Evolutionary conservation across 1,140 invertebrate genomes (phyloP).

Genomic region (Tetramorium alpestre): DNA sequence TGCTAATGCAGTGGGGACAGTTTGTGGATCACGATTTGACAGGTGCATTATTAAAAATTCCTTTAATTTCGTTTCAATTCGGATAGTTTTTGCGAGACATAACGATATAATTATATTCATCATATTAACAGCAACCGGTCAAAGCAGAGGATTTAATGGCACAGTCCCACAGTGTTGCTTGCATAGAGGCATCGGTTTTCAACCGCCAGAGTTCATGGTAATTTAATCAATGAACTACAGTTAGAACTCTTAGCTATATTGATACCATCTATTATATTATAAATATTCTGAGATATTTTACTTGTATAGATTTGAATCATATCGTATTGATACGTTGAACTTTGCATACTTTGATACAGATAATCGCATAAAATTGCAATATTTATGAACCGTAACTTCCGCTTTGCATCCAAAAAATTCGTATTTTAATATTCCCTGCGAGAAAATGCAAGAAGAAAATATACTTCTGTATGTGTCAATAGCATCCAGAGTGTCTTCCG

Average conservation of each 20-base stretch:
- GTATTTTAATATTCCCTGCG: background rate
- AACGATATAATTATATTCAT: background rate
- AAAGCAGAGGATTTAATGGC: slow-evolving; percentile 91
- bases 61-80: background rate
- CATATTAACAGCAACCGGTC: slow-evolving; percentile 80
- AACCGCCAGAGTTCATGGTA: slow-evolving; percentile 88
- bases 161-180: slow-evolving; percentile 93
- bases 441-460: background rate
- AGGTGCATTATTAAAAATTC: slow-evolving; percentile 79
- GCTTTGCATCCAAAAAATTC: background rate
- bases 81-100: background rate
- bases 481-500: slow-evolving; percentile 94
- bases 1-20: slow-evolving; percentile 96
- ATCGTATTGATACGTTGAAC: background rate
- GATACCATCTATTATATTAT: background rate
- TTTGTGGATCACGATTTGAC: slow-evolving; percentile 94
- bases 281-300: background rate
- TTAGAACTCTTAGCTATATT: background rate
- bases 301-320: background rate
- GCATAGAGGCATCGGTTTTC: slow-evolving; percentile 87
- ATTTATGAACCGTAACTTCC: background rate
- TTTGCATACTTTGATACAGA: background rate
- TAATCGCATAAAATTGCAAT: background rate
- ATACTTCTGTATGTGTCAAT: slow-evolving; percentile 33
- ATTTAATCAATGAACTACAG: background rate